Base-by-base conservation (phyloP, 2,797 vertebrate species). In the Hafferia zeledoni region DNA sequence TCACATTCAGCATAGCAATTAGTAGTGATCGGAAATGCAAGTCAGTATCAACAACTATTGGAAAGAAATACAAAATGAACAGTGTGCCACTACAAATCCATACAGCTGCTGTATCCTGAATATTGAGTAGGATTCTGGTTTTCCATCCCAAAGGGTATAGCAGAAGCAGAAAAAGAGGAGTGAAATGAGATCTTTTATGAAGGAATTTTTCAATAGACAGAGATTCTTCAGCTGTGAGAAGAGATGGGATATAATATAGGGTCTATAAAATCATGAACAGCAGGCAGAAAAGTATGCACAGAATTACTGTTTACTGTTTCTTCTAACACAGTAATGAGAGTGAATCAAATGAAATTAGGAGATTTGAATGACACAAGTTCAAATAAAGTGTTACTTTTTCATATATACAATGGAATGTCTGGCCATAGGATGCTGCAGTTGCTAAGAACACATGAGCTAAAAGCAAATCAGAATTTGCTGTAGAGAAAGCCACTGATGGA, bases 311-410 rank as follows among this genome's bases (percentile, higher is more conserved):
- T 93, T 90, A 44, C 85, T 83, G 59, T 83, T 91, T 78, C 61
- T 76, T 78, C 65, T 82, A 94, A 90, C 9, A 2, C 46, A 69
- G 61, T 90, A 94, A 79, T 10, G 2, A 90, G 46, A 28, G 53
- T 55, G 6, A 81, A 88, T 94, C 57, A 78, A 84, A 84, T 79
- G 50, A 95, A 94, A 91, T 93, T 83, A 94, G 22, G 39, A 79
- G 25, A 25, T 44, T 93, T 95, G 83, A 91, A 88, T 91, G 85
- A 91, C 90, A 94, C 20, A 90, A 86, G 77, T 91, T 93, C 91
- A 95, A 96, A 91, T 47, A 90, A 88, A 90, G 43, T 93, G 74
- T 59, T 91, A 90, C 59, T 94, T 96, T 91, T 92, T 87, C 80
- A 65, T 79, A 76, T 63, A 56, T 59, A 84, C 47, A 91, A 93